phyloP scores from a whole-genome alignment of 2,888 invertebrate species.

The Polylopha cassiicola region DNA sequence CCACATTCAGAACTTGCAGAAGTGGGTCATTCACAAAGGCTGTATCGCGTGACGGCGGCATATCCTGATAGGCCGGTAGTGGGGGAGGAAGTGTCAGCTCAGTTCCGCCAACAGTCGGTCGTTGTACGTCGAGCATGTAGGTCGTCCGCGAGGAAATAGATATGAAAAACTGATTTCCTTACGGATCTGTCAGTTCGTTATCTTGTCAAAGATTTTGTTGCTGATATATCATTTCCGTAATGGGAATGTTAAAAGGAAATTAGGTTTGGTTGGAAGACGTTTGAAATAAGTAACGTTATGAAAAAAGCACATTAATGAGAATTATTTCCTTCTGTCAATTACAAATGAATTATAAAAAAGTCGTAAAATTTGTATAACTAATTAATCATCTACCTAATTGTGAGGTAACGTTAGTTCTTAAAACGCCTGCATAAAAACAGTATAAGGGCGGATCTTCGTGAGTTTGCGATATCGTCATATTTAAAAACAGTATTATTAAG shows the following conservation, averaged over 20 bases:
- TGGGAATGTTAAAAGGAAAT: background rate
- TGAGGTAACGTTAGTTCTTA: no score
- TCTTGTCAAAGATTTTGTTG: conserved; percentile 4
- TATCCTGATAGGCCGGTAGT: conserved; percentile 22
- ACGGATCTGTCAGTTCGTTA: conserved; percentile 7
- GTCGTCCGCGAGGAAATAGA: conserved; percentile 31
- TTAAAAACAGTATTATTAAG: no score
- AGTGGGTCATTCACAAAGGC: conserved; percentile 21
- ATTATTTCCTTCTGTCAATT: no score
- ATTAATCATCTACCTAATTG: no score
- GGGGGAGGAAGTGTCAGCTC: conserved; percentile 26
- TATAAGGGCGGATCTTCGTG: no score
- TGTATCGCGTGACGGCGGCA: conserved; percentile 26
- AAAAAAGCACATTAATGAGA: no score
- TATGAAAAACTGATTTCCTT: conserved; percentile 17
- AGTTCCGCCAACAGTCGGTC: conserved; percentile 31
- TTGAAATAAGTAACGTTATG: no score
- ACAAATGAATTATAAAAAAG: no score
- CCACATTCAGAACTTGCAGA: conserved; percentile 16
- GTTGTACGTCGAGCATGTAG: conserved; percentile 33
- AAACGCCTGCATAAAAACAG: no score
- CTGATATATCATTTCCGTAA: conserved; percentile 4
- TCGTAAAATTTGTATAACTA: no score
- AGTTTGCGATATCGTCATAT: no score
- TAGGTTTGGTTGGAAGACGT: no score